These are phyloP conservation scores for Synergus japonicus DNA, from an alignment of 2,888 invertebrate species.

Conservation along the genomic window DNA sequence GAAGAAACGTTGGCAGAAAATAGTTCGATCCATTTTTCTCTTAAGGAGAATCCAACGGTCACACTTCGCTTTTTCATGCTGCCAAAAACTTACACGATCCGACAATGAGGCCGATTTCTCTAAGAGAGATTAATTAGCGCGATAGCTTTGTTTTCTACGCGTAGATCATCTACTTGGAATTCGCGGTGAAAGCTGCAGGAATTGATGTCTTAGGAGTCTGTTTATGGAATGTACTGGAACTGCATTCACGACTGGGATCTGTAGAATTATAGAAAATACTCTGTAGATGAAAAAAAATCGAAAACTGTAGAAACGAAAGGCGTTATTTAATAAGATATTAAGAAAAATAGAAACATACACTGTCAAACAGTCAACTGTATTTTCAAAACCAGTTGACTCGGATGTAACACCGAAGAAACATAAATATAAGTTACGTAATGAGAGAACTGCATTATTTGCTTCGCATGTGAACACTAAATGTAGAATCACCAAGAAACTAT, in stretches of 20 bases:
- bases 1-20: conserved; percentile 34
- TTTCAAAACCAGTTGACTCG: conserved; percentile 35
- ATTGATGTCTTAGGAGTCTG: conserved; percentile 36
- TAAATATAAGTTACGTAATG: conserved; percentile 33
- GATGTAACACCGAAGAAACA: conserved; percentile 33
- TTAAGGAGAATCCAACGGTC: conserved; percentile 15
- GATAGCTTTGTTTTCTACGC: conserved; percentile 40
- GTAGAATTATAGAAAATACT: conserved; percentile 34
- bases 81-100: conserved; percentile 28
- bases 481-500: background rate
- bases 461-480: conserved; percentile 4
- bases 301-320: conserved; percentile 13
- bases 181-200: conserved; percentile 25
- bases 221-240: conserved; percentile 38
- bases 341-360: conserved; percentile 37
- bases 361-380: conserved; percentile 30
- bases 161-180: conserved; percentile 14
- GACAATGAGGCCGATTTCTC: conserved; percentile 22
- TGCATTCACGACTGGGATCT: conserved; percentile 34
- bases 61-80: conserved; percentile 39
- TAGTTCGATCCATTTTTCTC: conserved; percentile 32
- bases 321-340: conserved; percentile 7
- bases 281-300: conserved; percentile 11
- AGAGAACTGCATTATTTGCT: conserved; percentile 33
- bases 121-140: background rate